Base-by-base conservation (phyloP, 1,140 invertebrate genomes). In the Drosophila parabipectinata region DNA sequence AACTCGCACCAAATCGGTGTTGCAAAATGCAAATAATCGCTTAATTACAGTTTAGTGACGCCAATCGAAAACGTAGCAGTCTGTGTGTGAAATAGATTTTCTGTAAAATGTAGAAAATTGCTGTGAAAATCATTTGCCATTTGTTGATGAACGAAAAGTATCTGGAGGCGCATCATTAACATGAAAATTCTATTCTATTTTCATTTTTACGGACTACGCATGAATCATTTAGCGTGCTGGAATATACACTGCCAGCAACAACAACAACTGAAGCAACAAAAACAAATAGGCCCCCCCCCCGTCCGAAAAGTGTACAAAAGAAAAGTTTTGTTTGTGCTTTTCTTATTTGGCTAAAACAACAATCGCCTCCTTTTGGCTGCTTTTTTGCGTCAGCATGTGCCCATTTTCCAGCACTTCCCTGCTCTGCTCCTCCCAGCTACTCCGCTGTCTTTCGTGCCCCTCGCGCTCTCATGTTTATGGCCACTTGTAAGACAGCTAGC, bases 401-500 rank as follows among this genome's bases (percentile, higher is more conserved):
- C 72, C 55, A 75, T 75, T 75, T 75, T 75, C 52, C 68, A 55
- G 72, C 21, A 39, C 59, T 58, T 41, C 32, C 9, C 51, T 10
- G 3, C 21, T 21, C 21, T 21, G 21, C 21, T 18, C 15, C 57
- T 53, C 55, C 30, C 12, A 39, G 37, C 30, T 50, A 45, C 14
- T 47, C 44, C 6, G 1, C n/a, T n/a, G 5, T 4, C 18, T 47
- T 18, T 9, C 44, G 4, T n/a, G 4, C 37, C 18, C 14, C 15
- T 24, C 47, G 21, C 48, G 50, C 56, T 63, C 57, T 61, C 77
- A 64, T 87, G 82, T 79, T 85, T 85, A 85, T 85, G 83, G 78
- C 82, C 82, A 85, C 82, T 85, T 85, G 82, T 88, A 85, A 85
- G 82, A 87, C 77, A 78, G 60, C 57, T 30, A 62, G 61, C 39